phyloP scores from a whole-genome alignment of 2,888 invertebrate species.

The Heptascelio sp. region DNA sequence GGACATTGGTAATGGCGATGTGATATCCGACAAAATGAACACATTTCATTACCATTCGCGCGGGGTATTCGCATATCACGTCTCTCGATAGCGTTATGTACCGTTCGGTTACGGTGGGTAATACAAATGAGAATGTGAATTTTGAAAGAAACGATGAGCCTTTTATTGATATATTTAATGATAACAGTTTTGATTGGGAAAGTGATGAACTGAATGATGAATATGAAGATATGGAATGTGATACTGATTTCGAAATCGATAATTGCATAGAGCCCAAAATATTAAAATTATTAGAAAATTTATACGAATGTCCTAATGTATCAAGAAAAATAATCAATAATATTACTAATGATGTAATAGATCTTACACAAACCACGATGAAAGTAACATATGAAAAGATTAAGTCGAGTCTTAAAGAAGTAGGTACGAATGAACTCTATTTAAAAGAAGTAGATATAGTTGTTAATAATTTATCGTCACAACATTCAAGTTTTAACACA shows the following conservation, averaged over 20 bases:
- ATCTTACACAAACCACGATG: not conserved
- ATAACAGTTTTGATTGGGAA: no score
- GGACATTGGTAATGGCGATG: no score
- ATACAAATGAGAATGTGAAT: no score
- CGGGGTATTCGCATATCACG: no score
- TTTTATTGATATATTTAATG: no score
- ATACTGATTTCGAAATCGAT: no score
- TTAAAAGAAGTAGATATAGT: conserved; percentile 2
- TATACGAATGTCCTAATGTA: conserved; percentile 31
- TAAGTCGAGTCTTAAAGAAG: not conserved
- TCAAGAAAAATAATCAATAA: conserved; percentile 21
- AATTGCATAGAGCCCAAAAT: not conserved
- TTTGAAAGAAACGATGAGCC: no score
- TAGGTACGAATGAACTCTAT: not conserved
- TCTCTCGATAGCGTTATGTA: no score
- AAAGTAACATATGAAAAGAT: not conserved
- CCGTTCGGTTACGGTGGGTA: no score
- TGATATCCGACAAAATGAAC: no score
- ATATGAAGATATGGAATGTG: no score
- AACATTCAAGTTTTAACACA: not conserved
- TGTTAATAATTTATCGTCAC: not conserved
- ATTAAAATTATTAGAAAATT: conserved; percentile 14
- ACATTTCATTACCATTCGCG: no score
- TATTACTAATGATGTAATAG: not conserved
- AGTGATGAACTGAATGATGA: not conserved